A percentile compares a stretch with the other conserved stretches of the same genome.
Conservation (phyloP, 2,888 invertebrate genomes). For the Pollenia griseotomentosa region DNA sequence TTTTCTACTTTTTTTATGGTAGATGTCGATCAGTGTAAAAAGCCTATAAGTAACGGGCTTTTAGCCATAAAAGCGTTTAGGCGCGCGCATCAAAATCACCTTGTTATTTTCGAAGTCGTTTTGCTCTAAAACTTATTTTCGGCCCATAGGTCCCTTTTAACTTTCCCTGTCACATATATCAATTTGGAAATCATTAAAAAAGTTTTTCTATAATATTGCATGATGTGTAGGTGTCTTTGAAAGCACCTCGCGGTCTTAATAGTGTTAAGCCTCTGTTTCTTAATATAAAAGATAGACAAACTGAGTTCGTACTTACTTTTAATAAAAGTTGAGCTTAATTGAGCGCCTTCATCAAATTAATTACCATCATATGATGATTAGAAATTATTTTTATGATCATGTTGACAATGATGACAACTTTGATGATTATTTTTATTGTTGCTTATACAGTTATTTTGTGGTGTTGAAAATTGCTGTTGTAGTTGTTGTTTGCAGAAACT, state of each 20-base stretch:
- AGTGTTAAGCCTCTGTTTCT: conserved; percentile 32
- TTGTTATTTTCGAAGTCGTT: no score
- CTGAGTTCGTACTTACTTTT: conserved; percentile 67
- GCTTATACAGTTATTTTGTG: conserved; percentile 24
- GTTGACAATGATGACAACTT: conserved; percentile 9
- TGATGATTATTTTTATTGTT: conserved; percentile 13
- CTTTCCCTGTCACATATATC: no score
- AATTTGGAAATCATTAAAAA: no score
- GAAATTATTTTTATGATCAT: conserved; percentile 37
- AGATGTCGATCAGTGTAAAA: no score
- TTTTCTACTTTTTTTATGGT: no score
- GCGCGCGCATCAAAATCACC: no score
- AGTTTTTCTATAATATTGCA: no score
- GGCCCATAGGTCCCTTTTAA: no score
- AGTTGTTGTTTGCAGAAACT: conserved; percentile 26
- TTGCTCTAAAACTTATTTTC: no score
- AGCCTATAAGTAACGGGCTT: no score
- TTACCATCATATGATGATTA: conserved; percentile 60
- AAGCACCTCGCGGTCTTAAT: neutral
- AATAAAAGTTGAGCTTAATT: conserved; percentile 72
- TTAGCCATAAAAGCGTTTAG: no score
- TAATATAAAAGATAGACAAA: conserved; percentile 12
- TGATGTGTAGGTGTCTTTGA: neutral
- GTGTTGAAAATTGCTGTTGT: conserved; percentile 23
- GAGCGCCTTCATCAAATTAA: conserved; percentile 64